Conservation (phyloP, 2,113 vertebrate species). For the Colius striatus region DNA sequence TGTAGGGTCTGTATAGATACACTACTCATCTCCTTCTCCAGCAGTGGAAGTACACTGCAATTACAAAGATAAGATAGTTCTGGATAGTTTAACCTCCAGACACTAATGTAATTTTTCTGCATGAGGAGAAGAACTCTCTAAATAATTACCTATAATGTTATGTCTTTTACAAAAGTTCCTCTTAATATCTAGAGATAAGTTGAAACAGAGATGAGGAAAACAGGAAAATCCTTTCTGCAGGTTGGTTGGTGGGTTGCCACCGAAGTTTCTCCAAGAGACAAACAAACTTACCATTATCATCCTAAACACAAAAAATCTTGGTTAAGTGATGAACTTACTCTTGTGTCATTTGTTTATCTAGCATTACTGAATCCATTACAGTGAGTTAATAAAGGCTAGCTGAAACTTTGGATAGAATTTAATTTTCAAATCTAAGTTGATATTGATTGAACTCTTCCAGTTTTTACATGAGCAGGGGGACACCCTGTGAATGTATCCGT, state of each 20-base stretch:
- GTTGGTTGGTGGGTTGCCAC: neutral
- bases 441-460: neutral
- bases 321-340: neutral
- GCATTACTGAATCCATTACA: neutral
- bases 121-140: neutral
- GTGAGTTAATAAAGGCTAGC: neutral
- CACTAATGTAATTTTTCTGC: neutral
- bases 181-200: neutral
- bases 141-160: neutral
- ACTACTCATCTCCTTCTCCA: neutral
- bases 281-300: neutral
- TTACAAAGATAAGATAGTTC: neutral
- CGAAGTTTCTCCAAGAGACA: neutral
- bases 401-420: neutral
- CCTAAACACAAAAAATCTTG: neutral
- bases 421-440: neutral
- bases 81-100: neutral
- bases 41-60: neutral
- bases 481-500: neutral
- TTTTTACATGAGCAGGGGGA: neutral
- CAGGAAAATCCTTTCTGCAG: neutral
- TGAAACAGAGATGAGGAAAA: neutral
- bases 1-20: neutral
- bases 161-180: neutral
- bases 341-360: neutral